These are phyloP conservation scores for Delphinapterus leucas DNA, from an alignment of 2,113 vertebrate species.

Conservation along the genomic window DNA sequence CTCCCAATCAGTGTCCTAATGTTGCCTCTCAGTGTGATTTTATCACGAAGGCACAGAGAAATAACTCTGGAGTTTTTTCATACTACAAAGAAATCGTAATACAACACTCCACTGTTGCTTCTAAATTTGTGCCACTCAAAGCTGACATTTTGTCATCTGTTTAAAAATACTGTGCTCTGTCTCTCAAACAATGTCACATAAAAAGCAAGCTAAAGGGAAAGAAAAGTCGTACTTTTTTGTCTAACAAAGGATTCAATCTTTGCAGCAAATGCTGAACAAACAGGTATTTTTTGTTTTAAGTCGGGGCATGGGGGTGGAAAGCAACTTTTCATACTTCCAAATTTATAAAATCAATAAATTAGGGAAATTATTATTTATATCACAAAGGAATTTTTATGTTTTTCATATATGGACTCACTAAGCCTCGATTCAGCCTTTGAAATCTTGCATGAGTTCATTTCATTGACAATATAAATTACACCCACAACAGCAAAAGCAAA, in stretches of 20 bases:
- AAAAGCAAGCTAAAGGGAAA: background rate
- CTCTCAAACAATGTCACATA: constrained; percentile 32
- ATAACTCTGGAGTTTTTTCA: background rate
- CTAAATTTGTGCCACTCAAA: constrained; percentile 50
- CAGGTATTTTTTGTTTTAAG: background rate
- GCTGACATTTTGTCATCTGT: constrained; percentile 51
- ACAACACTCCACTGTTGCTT: background rate
- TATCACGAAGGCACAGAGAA: background rate
- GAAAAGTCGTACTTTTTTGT: constrained; percentile 17
- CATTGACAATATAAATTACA: background rate
- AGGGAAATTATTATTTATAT: background rate
- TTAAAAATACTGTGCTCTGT: constrained; percentile 36
- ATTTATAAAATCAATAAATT: constrained; percentile 17
- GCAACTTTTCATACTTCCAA: background rate
- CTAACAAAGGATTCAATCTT: background rate
- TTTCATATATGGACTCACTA: background rate
- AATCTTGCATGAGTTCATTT: background rate
- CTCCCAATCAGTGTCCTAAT: background rate
- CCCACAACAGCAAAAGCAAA: background rate
- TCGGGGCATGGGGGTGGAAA: background rate
- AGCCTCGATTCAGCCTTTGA: background rate
- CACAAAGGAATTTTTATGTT: background rate
- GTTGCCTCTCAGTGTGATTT: background rate
- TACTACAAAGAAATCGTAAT: constrained; percentile 31
- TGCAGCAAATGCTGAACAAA: background rate